Conservation (phyloP, 1,140 invertebrate species). For the Calycopis cecrops region DNA sequence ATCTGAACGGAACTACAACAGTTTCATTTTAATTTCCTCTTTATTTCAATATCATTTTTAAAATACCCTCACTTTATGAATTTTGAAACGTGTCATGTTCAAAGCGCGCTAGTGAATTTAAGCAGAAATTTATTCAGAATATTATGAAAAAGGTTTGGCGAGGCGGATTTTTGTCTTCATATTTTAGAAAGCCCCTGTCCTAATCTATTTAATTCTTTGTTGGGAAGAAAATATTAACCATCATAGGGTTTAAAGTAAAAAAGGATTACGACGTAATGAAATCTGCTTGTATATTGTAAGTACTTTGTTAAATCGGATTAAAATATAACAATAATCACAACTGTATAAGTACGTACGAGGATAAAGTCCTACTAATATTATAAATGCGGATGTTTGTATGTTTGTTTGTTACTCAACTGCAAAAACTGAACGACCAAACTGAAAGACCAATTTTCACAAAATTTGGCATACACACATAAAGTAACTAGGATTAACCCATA, state of each 20-base stretch:
- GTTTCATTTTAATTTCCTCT: conserved; percentile 28
- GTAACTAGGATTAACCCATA: no score
- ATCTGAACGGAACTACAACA: conserved; percentile 18
- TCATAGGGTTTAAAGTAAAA: conserved; percentile 1
- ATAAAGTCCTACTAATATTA: no score
- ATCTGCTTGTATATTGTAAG: no score
- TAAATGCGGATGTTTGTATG: no score
- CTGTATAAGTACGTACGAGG: no score
- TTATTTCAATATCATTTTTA: conserved; percentile 28
- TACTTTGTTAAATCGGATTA: no score
- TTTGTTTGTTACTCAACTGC: no score
- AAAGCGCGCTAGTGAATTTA: conserved; percentile 21
- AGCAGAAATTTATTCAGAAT: conserved; percentile 24
- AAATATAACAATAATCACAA: no score
- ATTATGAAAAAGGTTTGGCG: conserved; percentile 18
- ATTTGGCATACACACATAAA: no score
- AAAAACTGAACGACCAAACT: no score
- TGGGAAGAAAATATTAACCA: conserved; percentile 5
- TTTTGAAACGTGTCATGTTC: conserved; percentile 29
- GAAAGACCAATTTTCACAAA: no score
- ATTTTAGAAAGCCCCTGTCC: conserved; percentile 12
- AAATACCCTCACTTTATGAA: conserved; percentile 23
- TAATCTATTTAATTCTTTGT: conserved; percentile 14
- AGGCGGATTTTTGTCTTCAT: conserved; percentile 7
- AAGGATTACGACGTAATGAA: background rate